phyloP scores from a whole-genome alignment of 2,888 invertebrate genomes.

The Archaeoteleia sp. region DNA sequence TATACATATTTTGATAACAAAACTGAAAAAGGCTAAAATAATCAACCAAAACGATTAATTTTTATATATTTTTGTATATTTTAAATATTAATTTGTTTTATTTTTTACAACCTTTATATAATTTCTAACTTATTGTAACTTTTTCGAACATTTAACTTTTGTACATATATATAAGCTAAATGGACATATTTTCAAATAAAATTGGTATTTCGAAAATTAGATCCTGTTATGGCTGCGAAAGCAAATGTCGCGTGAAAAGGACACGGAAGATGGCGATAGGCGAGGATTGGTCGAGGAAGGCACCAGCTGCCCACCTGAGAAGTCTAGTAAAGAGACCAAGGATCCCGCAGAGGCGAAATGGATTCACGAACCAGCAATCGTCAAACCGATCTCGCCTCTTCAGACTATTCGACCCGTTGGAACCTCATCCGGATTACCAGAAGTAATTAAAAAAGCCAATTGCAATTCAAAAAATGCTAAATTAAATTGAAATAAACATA shows the following conservation, averaged over 20 bases:
- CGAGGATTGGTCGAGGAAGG: constrained; percentile 73
- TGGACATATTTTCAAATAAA: too few species aligned
- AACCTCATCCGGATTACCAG: constrained; percentile 60
- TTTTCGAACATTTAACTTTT: too few species aligned
- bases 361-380: constrained; percentile 65
- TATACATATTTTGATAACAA: too few species aligned
- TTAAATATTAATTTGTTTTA: too few species aligned
- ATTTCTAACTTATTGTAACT: too few species aligned
- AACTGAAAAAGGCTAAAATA: too few species aligned
- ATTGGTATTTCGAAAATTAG: constrained; percentile 53
- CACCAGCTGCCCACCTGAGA: constrained; percentile 62
- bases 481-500: not conserved
- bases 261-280: constrained; percentile 72
- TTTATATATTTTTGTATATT: too few species aligned
- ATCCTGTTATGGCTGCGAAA: constrained; percentile 74
- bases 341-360: constrained; percentile 68
- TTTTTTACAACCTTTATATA: too few species aligned
- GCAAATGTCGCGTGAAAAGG: constrained; percentile 75
- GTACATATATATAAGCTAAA: too few species aligned
- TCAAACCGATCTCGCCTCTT: constrained; percentile 73
- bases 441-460: constrained; percentile 55
- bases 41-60: too few species aligned
- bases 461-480: not conserved
- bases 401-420: constrained; percentile 56
- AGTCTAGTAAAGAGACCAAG: constrained; percentile 62